Conservation (phyloP, 2,113 vertebrate species). For the Sceloporus tristichus region DNA sequence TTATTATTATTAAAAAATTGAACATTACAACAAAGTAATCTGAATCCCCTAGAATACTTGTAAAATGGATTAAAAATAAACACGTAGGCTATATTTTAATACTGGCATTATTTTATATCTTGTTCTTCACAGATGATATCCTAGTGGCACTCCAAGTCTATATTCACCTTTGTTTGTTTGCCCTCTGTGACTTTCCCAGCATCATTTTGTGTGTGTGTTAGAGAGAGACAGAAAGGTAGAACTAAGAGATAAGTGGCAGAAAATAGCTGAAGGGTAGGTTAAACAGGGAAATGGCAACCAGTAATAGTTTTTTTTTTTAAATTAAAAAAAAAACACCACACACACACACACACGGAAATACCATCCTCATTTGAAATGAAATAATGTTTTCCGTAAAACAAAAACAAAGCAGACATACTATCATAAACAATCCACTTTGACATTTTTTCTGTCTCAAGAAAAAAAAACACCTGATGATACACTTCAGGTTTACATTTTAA, state of each 20-base stretch:
- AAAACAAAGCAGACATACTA: neutral
- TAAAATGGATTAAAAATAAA: neutral
- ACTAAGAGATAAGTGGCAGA: neutral
- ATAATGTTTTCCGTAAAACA: neutral
- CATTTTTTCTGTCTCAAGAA: neutral
- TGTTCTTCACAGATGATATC: neutral
- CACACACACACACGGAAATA: neutral
- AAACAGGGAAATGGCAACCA: neutral
- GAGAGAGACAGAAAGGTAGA: neutral
- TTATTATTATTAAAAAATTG: too few species aligned
- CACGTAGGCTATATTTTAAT: neutral
- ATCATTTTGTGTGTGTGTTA: neutral
- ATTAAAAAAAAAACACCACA: too few species aligned
- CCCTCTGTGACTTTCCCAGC: neutral
- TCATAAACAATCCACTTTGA: neutral
- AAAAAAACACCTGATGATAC: neutral
- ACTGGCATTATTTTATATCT: neutral
- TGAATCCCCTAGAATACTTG: neutral
- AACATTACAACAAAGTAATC: neutral
- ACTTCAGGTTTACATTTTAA: too few species aligned
- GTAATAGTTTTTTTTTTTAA: too few species aligned
- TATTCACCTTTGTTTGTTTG: neutral
- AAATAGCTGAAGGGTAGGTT: neutral
- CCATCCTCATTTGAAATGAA: too few species aligned
- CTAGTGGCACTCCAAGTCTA: neutral